Base-by-base conservation (phyloP, 2,797 vertebrate species). In the Mormyrops boulengeri region DNA sequence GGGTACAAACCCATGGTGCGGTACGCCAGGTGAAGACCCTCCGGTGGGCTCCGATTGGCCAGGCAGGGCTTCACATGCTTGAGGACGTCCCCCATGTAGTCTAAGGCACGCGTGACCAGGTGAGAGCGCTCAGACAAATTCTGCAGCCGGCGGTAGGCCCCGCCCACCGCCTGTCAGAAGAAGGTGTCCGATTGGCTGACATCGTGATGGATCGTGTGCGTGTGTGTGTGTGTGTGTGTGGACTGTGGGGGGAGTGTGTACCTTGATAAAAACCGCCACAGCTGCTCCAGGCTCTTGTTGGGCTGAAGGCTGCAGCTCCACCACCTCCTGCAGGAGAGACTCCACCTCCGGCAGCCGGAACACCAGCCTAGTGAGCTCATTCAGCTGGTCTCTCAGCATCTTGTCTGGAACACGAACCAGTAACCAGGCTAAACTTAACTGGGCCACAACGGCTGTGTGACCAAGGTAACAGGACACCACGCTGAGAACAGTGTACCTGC, bases 41-140 rank as follows among this genome's bases (percentile, higher is more conserved):
- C 97, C 44, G 95, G 93, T 47, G 95, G 97, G 91, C 95, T 96
- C 93, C 97, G 98, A 91, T 93, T 97, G 87, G 97, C 94, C 91
- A 99, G 93, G 87, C 97, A 97, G 1, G 98, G 98, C 93, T 99
- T 99, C 82, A 99, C 96, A 2, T 98, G 96, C 92, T 98, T 99
- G 91, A 99, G 92, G 89, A 99, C 93, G 92, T 99, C 98, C 89
- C 98, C 98, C 14, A 97, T 94, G 92, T 98, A 99, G 91, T 97
- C 97, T 92, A 98, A 95, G 53, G 97, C 95, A 93, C 96, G 97
- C 93, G 96, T 94, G 85, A 97, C 97, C 97, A 98, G 97, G 90
- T 96, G 94, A 89, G 97, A 97, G 91, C 97, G 98, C 94, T 99
- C 98, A 62, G 97, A 89, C 89, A 97, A 91, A 44, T 94, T 94